A percentile compares a stretch with the other conserved stretches of the same genome.
Conservation (phyloP, 64 coral and sea anemone species). For the Porites australiensis region DNA sequence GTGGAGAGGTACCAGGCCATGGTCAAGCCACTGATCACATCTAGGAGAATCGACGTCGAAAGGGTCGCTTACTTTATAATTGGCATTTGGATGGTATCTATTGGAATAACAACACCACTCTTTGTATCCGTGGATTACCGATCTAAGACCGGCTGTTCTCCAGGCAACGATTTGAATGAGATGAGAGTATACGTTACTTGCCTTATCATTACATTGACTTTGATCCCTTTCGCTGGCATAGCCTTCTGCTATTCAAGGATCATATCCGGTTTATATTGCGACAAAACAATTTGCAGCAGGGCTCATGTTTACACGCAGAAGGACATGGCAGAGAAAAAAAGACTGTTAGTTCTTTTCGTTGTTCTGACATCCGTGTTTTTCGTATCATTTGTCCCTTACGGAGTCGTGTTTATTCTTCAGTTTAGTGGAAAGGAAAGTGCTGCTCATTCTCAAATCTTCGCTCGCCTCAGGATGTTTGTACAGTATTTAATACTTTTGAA, state of each 20-base stretch:
- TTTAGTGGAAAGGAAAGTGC: not conserved
- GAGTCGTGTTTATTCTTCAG: slow-evolving; percentile 13
- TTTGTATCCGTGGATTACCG: slow-evolving; percentile 15
- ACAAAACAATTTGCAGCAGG: slow-evolving; percentile 40
- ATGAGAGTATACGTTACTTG: not conserved
- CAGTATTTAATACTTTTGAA: not conserved
- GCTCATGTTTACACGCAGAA: not conserved
- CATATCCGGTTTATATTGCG: slow-evolving; percentile 52
- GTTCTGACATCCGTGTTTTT: slow-evolving; percentile 30
- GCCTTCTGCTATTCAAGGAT: slow-evolving; percentile 59
- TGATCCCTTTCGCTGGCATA: slow-evolving; percentile 49
- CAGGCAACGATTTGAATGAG: not conserved
- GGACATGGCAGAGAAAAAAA: slow-evolving; percentile 30
- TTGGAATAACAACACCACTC: slow-evolving; percentile 20
- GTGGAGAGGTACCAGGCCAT: slow-evolving; percentile 73
- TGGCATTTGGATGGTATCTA: slow-evolving; percentile 42
- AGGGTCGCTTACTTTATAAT: slow-evolving; percentile 52
- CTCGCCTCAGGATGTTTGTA: not conserved
- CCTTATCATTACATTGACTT: not conserved
- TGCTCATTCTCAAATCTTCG: not conserved
- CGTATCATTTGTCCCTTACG: slow-evolving; percentile 40
- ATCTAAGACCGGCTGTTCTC: not conserved
- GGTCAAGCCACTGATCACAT: slow-evolving; percentile 44
- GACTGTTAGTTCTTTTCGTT: slow-evolving; percentile 24
- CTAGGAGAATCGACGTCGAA: slow-evolving; percentile 5